Conservation (phyloP, 2,797 vertebrate genomes). For the Sebastes taczanowskii region DNA sequence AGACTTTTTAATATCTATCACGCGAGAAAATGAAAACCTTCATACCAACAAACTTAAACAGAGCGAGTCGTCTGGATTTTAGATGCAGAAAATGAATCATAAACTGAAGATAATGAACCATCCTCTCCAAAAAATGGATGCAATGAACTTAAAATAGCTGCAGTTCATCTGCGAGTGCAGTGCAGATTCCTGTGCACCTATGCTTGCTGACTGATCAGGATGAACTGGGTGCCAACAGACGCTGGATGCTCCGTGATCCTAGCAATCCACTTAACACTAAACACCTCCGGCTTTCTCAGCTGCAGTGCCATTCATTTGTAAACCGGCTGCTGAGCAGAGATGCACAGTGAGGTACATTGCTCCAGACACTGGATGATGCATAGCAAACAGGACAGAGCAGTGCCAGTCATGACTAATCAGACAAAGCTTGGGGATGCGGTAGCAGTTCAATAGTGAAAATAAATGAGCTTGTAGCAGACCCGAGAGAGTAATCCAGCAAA, state of each 20-base stretch:
- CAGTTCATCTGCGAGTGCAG: neutral
- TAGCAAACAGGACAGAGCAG: slow-evolving; percentile 55
- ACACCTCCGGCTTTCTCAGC: slow-evolving; percentile 50
- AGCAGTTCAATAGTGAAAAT: neutral
- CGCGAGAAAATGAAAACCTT: neutral
- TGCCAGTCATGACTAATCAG: slow-evolving; percentile 41
- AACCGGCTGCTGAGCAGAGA: slow-evolving; percentile 29
- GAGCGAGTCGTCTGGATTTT: neutral
- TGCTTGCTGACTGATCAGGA: slow-evolving; percentile 9
- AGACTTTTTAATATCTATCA: neutral
- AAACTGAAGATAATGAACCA: neutral
- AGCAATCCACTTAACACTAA: slow-evolving; percentile 39
- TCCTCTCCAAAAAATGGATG: neutral
- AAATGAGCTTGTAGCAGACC: neutral
- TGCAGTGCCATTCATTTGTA: slow-evolving; percentile 46
- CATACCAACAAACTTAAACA: neutral
- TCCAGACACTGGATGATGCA: slow-evolving; percentile 45
- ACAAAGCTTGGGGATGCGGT: neutral
- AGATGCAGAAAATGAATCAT: neutral
- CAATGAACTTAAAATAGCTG: slow-evolving; percentile 5
- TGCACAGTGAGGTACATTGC: slow-evolving; percentile 30
- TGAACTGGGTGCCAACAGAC: slow-evolving; percentile 2
- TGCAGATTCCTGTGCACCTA: neutral
- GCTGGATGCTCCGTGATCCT: neutral
- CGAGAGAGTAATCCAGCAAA: neutral